These are phyloP conservation scores for Sinhomidia bicolor DNA, from an alignment of 2,888 invertebrate genomes.

Conservation along the genomic window DNA sequence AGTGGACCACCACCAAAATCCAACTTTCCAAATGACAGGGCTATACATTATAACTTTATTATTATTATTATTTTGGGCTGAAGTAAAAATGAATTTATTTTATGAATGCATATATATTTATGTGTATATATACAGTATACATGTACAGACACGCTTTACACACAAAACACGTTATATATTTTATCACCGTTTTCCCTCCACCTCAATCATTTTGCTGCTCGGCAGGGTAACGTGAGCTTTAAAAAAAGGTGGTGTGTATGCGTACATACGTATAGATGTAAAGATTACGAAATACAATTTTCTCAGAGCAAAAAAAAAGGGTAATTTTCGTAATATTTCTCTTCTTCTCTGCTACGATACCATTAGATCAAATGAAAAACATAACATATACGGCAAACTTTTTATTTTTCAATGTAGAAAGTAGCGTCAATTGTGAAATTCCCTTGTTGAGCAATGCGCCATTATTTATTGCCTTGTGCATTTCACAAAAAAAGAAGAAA, in stretches of 20 bases:
- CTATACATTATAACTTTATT: not conserved
- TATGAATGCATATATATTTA: not conserved
- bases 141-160: no score
- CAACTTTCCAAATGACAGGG: conserved; percentile 20
- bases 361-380: conserved; percentile 42
- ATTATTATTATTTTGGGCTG: not conserved
- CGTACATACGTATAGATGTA: not conserved
- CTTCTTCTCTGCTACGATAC: not conserved
- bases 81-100: not conserved
- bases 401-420: conserved; percentile 1
- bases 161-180: no score
- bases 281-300: conserved; percentile 29
- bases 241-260: no score
- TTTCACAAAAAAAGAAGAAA: not conserved
- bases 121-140: not conserved
- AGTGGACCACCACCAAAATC: not conserved
- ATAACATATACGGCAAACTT: not conserved
- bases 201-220: no score
- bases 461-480: conserved; percentile 25
- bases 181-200: no score
- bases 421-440: conserved; percentile 40
- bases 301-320: not conserved
- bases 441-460: conserved; percentile 2
- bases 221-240: no score
- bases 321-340: conserved; percentile 32